A percentile compares a stretch with the other conserved stretches of the same genome.
Evolutionary conservation across 2,113 vertebrate genomes (phyloP).

Genomic region (Rhadina sibilatrix): DNA sequence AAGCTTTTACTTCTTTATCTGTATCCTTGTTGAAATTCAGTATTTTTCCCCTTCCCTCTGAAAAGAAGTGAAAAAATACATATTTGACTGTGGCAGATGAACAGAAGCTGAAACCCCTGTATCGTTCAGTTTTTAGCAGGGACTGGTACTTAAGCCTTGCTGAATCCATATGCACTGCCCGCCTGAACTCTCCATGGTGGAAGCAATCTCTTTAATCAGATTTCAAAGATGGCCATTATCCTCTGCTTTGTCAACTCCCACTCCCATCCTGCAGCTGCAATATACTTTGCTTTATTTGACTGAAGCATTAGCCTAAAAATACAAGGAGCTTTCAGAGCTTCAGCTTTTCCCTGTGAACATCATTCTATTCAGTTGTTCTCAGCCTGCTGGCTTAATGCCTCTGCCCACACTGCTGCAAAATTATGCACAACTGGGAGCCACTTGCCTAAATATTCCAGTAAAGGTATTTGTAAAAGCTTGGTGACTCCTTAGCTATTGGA

Average conservation of each 20-base stretch:
- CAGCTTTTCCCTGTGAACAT: not conserved
- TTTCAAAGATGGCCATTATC: not conserved
- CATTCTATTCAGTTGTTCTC: not conserved
- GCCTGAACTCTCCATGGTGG: not conserved
- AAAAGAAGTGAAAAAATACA: not conserved
- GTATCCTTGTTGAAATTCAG: not conserved
- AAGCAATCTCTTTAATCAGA: not conserved
- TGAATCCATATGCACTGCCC: not conserved
- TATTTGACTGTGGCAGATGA: not conserved
- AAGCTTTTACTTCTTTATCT: not conserved
- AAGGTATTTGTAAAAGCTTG: not conserved
- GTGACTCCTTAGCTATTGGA: not conserved
- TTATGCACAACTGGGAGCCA: not conserved
- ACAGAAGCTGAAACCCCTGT: not conserved
- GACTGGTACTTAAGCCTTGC: not conserved
- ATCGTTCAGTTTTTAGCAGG: not conserved
- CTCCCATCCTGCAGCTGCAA: slow-evolving; percentile 12
- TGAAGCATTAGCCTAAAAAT: not conserved
- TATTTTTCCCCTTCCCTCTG: not conserved
- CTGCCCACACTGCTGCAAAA: accelerated
- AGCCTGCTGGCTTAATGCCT: not conserved
- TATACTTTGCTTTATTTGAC: not conserved
- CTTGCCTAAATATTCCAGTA: not conserved
- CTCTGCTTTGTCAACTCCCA: not conserved
- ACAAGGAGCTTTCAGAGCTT: not conserved